These are phyloP conservation scores for Archocentrus centrarchus DNA, from an alignment of 2,113 vertebrate species.

Conservation along the genomic window DNA sequence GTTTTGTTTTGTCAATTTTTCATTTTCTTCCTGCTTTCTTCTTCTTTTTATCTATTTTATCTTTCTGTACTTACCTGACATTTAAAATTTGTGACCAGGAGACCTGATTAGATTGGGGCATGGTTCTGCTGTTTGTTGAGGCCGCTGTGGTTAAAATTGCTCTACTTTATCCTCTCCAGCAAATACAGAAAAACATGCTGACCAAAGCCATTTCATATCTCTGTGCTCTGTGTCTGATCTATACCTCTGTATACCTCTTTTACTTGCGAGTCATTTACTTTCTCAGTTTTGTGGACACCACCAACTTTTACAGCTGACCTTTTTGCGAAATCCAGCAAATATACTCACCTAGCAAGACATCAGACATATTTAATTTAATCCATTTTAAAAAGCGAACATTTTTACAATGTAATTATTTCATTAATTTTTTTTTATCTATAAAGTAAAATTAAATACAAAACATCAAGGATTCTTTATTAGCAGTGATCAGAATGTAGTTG, in stretches of 20 bases:
- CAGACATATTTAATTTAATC: not conserved
- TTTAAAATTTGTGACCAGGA: not conserved
- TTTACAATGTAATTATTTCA: too few species aligned
- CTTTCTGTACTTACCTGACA: not conserved
- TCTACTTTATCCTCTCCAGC: not conserved
- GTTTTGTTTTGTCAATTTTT: not conserved
- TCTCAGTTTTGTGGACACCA: not conserved
- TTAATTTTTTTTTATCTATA: too few species aligned
- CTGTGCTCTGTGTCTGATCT: constrained; percentile 2
- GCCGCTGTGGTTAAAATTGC: constrained; percentile 15
- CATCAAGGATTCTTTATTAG: not conserved
- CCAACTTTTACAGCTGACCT: not conserved
- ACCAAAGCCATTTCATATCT: constrained; percentile 6
- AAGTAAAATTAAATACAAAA: not conserved
- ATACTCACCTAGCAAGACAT: not conserved
- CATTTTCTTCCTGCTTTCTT: not conserved
- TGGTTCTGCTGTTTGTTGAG: not conserved
- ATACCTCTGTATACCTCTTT: not conserved
- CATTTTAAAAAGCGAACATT: too few species aligned
- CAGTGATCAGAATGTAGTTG: not conserved
- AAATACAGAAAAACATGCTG: not conserved
- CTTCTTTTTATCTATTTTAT: not conserved
- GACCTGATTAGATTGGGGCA: not conserved
- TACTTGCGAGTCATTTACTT: not conserved
- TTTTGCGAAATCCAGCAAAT: not conserved